Conservation (phyloP, 2,888 invertebrate genomes). For the Vesta saturnalis region DNA sequence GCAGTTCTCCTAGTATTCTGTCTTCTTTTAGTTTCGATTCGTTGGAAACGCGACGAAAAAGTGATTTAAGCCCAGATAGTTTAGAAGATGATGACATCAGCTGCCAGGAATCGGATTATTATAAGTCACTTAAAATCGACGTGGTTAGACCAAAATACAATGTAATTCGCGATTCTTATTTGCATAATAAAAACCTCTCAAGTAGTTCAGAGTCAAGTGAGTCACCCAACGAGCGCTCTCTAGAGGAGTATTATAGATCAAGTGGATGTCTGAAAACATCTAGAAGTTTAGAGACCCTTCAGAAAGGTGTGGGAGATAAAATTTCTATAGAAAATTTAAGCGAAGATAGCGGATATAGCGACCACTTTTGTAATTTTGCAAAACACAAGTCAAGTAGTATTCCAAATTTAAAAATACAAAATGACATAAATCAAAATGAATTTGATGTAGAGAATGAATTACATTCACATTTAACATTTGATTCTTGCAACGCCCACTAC, state of each 20-base stretch:
- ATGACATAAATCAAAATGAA: constrained; percentile 51
- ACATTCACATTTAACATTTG: constrained; percentile 48
- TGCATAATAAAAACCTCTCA: constrained; percentile 52
- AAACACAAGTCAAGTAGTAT: constrained; percentile 61
- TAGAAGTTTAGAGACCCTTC: constrained; percentile 57
- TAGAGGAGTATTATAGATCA: constrained; percentile 55
- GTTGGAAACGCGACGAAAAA: constrained; percentile 62
- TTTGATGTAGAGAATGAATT: constrained; percentile 40
- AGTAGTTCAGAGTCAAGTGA: constrained; percentile 62
- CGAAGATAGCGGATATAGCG: constrained; percentile 83
- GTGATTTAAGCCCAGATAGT: constrained; percentile 64
- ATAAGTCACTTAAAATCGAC: constrained; percentile 55
- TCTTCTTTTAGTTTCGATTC: constrained; percentile 67
- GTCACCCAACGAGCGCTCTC: constrained; percentile 52
- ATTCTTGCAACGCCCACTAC: constrained; percentile 54
- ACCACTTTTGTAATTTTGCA: constrained; percentile 59
- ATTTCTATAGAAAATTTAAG: constrained; percentile 81
- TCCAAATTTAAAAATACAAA: constrained; percentile 56
- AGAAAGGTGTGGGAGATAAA: constrained; percentile 56
- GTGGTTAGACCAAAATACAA: constrained; percentile 44
- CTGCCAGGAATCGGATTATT: constrained; percentile 56
- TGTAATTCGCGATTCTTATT: constrained; percentile 45
- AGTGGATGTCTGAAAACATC: constrained; percentile 58
- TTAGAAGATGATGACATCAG: constrained; percentile 59
- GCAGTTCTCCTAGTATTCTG: constrained; percentile 63